These are phyloP conservation scores for Hyposmocoma kahamanoa DNA, from an alignment of 1,140 invertebrate species.

Conservation along the genomic window DNA sequence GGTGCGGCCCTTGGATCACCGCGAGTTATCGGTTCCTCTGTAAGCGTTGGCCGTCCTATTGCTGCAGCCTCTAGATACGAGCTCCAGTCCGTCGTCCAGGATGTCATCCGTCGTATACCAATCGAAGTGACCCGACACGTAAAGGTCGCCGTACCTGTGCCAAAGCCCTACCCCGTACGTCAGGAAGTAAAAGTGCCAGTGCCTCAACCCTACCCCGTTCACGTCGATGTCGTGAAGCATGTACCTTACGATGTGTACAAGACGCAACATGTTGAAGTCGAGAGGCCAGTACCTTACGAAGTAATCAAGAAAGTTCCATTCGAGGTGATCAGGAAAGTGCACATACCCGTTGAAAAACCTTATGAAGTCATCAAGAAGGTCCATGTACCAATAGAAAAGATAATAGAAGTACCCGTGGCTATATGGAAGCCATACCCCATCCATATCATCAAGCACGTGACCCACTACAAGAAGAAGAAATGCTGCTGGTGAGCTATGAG, in stretches of 20 bases:
- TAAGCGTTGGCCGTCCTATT: constrained; percentile 38
- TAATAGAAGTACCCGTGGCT: constrained; percentile 54
- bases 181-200: constrained; percentile 62
- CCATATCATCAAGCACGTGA: constrained; percentile 65
- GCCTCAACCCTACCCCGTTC: constrained; percentile 65
- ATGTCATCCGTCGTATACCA: constrained; percentile 52
- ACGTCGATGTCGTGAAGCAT: constrained; percentile 60
- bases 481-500: constrained; percentile 52
- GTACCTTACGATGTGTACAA: constrained; percentile 64
- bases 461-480: constrained; percentile 63
- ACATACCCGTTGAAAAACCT: constrained; percentile 56
- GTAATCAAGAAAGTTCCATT: constrained; percentile 59
- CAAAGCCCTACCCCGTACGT: constrained; percentile 51
- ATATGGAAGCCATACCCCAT: constrained; percentile 65
- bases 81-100: constrained; percentile 58
- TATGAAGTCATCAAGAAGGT: constrained; percentile 64
- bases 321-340: constrained; percentile 60
- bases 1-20: constrained; percentile 23
- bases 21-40: constrained; percentile 48
- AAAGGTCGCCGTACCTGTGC: constrained; percentile 52
- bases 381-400: constrained; percentile 60
- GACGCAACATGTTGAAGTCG: constrained; percentile 59
- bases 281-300: constrained; percentile 59
- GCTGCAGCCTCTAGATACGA: constrained; percentile 43
- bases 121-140: constrained; percentile 56